phyloP scores from a whole-genome alignment of 2,113 vertebrate genomes.

The Malurus cyaneus region DNA sequence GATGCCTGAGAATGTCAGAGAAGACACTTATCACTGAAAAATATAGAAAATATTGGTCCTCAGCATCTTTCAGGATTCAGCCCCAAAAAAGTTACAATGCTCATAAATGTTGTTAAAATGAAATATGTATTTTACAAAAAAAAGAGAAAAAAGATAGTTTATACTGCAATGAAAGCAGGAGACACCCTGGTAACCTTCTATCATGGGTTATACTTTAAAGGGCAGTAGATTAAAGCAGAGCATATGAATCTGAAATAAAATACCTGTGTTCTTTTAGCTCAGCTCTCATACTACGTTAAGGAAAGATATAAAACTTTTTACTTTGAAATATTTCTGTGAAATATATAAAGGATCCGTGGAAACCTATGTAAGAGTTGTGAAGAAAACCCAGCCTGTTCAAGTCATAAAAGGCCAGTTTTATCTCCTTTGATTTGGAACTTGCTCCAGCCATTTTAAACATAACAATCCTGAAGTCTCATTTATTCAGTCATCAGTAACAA shows the following conservation, averaged over 20 bases:
- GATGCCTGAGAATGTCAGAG: constrained; percentile 33
- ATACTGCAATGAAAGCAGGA: constrained; percentile 13
- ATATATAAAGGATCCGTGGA: constrained; percentile 27
- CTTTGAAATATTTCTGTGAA: constrained; percentile 41
- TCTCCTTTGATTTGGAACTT: constrained; percentile 36
- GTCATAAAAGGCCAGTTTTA: background rate
- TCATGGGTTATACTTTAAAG: constrained; percentile 36
- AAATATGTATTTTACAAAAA: background rate
- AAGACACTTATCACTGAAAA: constrained; percentile 45
- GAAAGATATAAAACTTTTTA: constrained; percentile 3
- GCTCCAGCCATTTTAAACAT: background rate
- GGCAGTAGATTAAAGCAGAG: constrained; percentile 29
- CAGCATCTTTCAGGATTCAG: constrained; percentile 9
- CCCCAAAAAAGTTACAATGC: background rate
- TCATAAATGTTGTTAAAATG: constrained; percentile 8
- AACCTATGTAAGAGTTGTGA: background rate
- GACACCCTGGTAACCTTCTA: constrained; percentile 18
- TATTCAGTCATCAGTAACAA: constrained; percentile 13
- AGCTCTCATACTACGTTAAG: background rate
- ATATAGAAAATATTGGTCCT: background rate
- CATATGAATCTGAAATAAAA: constrained; percentile 37
- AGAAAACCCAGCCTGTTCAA: constrained; percentile 18
- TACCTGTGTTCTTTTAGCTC: constrained; percentile 9
- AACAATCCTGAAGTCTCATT: background rate
- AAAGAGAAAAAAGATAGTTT: background rate